Conservation (phyloP, 2,113 vertebrate species). For the Ophiodon elongatus region DNA sequence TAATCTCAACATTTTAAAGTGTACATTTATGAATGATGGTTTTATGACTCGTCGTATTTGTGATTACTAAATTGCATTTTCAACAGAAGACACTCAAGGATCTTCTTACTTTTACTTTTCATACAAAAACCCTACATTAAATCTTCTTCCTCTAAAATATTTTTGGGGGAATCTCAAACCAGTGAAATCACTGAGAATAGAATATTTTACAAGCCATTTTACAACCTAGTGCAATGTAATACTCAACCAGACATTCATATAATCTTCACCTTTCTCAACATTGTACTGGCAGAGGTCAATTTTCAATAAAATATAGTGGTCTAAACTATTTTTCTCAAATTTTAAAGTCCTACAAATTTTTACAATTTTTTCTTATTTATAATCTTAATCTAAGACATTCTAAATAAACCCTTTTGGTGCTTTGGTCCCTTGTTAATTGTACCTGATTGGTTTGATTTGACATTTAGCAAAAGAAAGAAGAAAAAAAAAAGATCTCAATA, state of each 20-base stretch:
- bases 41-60: background rate
- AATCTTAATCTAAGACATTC: background rate
- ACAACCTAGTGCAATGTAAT: background rate
- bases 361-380: background rate
- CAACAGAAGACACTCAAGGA: background rate
- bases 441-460: background rate
- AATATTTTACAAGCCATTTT: background rate
- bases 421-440: background rate
- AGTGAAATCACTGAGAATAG: background rate
- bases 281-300: background rate
- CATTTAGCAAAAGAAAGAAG: background rate
- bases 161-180: background rate
- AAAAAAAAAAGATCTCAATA: background rate
- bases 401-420: background rate
- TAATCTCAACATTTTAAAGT: constrained; percentile 1
- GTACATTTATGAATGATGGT: background rate
- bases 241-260: background rate
- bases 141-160: background rate
- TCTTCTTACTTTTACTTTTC: too few relatives aligned
- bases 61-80: background rate
- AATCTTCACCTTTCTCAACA: background rate
- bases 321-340: background rate
- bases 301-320: background rate
- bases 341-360: background rate
- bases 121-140: background rate